Evolutionary conservation across 2,888 invertebrate species (phyloP), one percentile per base, ranked within the genome.

Genomic region (Acrocyrtus sp.): DNA sequence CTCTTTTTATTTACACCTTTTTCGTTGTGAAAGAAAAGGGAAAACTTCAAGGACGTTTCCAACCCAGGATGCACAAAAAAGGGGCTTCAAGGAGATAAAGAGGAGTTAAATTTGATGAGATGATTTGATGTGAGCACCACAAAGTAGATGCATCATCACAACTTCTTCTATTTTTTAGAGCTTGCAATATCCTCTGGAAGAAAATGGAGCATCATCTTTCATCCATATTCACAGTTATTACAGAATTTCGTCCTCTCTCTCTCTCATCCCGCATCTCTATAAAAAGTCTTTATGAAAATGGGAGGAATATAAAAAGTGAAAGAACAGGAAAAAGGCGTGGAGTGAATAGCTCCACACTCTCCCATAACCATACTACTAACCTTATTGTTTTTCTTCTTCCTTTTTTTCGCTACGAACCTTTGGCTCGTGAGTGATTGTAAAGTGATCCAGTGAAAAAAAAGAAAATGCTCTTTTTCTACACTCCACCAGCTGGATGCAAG

Each of bases 251-350:
- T 77, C 75, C 50, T 77, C n/a, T n/a, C n/a, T n/a, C n/a, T n/a
- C n/a, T n/a, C n/a, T n/a, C n/a, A n/a, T n/a, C n/a, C n/a, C n/a
- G n/a, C 78, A 74, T 66, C 72, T 58, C 72, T 74, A 68, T 75
- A 76, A 74, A 78, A 76, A 75, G 70, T 70, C 72, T 67, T 73
- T 70, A 70, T 56, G 58, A 72, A 63, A 72, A 72, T 56, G 58
- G 45, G 70, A 39, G 45, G n/a, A n/a, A n/a, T n/a, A n/a, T n/a
- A n/a, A 62, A 62, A 15, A 50, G 70, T 63, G 70, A 72, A 72
- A 72, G 63, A 72, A 72, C 70, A 72, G 70, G 70, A 72, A 72
- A 72, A 72, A 63, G 70, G 70, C 70, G 70, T 56, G 70, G 63
- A 63, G 34, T 57, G 54, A 72, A 58, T 72, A 27, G 63, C 43